Evolutionary conservation across 1,140 invertebrate genomes (phyloP), one percentile per base, ranked within the genome.

Genomic region (Apis dorsata): DNA sequence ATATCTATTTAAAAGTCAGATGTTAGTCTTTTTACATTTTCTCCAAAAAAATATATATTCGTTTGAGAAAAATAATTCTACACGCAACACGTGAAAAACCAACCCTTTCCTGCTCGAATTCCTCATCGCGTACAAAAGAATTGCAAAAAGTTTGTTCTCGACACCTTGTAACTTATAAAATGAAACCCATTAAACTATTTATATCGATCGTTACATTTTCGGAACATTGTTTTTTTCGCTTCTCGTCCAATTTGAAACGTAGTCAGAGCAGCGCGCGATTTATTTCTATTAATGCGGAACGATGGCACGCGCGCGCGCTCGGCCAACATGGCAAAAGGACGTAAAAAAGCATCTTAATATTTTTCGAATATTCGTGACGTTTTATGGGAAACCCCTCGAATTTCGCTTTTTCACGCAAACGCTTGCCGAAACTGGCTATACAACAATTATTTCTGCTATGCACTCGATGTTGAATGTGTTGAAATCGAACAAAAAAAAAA

Each of bases 261-360:
- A 4, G 55, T 12, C 34, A 17, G 65, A 82, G 80, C 74, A 82
- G 63, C 28, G 34, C 72, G 5, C 70, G 72, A 81, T 80, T 73
- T 80, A 80, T 80, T 80, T 80, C 78, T 80, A 73, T 80, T 80
- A 80, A 62, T 72, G 70, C 7, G 44, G 62, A 62, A 79, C 78
- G n/a, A 10, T 51, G 9, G 19, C 49, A 24, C 49, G 72, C 34
- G 34, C n/a, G 21, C 57, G 10, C 70, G 60, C 21, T 55, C 44
- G 34, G 5, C 8, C 68, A 59, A 57, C 57, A 34, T 21, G 44
- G 65, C 24, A 60, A 82, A 68, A 70, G 65, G 73, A 69, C 55
- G 70, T 57, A 70, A 71, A 83, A 79, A 79, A 72, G 59, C 81
- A 83, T 71, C 76, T 83, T 83, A 83, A 83, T 85, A 82, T 85